A percentile compares a stretch with the other conserved stretches of the same genome.
Evolutionary conservation across 2,888 invertebrate genomes (phyloP).

Genomic region (Cheilosia pagana): DNA sequence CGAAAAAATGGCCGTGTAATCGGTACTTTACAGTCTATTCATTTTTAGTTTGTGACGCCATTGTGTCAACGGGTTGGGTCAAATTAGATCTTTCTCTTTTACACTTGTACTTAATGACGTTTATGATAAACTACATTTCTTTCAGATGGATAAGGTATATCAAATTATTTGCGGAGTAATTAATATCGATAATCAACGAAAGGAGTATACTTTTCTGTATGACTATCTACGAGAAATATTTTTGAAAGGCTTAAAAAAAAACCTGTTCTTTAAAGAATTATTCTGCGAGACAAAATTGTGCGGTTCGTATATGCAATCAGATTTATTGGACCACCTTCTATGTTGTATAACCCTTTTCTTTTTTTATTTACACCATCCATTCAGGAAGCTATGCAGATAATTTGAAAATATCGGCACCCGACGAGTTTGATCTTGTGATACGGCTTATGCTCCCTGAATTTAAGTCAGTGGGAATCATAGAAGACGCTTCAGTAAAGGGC

Average conservation of each 20-base stretch:
- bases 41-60: no score
- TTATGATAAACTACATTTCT: background rate
- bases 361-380: no score
- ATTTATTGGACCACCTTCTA: no score
- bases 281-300: slow-evolving; percentile 12
- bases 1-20: no score
- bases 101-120: no score
- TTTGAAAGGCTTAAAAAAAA: slow-evolving; percentile 23
- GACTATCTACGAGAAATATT: slow-evolving; percentile 18
- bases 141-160: slow-evolving; percentile 42
- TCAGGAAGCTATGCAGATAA: slow-evolving; percentile 61
- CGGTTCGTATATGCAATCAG: slow-evolving; percentile 36
- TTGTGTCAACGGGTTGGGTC: no score
- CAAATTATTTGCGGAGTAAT: slow-evolving; percentile 27
- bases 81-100: no score
- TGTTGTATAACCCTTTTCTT: no score
- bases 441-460: slow-evolving; percentile 11
- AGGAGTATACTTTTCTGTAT: slow-evolving; percentile 24
- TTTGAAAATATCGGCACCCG: slow-evolving; percentile 42
- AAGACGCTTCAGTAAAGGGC: slow-evolving; percentile 29
- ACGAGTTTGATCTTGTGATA: slow-evolving; percentile 56
- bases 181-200: slow-evolving; percentile 39
- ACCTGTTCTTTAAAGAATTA: slow-evolving; percentile 1
- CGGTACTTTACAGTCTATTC: no score
- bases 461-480: background rate